A percentile compares a stretch with the other conserved stretches of the same genome.
These are phyloP conservation scores for Oreochromis tanganicae DNA, from an alignment of 2,113 vertebrate genomes.

Conservation along the genomic window DNA sequence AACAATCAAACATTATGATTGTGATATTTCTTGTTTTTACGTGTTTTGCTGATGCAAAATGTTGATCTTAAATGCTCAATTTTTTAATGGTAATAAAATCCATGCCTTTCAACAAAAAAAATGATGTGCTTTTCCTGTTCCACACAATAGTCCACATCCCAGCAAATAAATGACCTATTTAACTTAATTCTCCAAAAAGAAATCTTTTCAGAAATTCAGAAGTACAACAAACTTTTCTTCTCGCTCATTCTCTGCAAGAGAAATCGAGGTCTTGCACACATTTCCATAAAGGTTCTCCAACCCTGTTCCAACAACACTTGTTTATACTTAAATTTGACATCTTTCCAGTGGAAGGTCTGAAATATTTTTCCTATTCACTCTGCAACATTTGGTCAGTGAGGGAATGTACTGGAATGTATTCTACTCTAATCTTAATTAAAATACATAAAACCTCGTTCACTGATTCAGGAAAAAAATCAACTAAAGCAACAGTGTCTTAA, in stretches of 20 bases:
- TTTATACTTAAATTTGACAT: background rate
- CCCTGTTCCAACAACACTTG: background rate
- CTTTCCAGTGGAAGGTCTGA: background rate
- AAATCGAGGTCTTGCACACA: background rate
- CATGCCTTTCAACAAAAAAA: background rate
- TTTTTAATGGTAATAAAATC: background rate
- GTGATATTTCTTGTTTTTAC: background rate
- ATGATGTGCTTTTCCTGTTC: background rate
- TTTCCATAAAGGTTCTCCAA: background rate
- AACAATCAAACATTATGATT: background rate
- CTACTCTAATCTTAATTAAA: background rate
- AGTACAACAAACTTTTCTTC: background rate
- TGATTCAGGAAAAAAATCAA: background rate
- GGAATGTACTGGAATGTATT: background rate
- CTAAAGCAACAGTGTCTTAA: background rate
- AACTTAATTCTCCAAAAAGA: background rate
- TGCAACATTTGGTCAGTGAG: background rate
- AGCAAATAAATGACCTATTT: background rate
- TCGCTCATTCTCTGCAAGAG: background rate
- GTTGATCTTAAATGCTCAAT: background rate
- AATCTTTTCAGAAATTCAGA: background rate
- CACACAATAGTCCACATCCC: background rate
- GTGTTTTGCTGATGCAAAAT: background rate
- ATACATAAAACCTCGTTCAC: background rate
- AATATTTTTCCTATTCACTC: background rate